Conservation (phyloP, 1,140 invertebrate genomes). For the Ips typographus region DNA sequence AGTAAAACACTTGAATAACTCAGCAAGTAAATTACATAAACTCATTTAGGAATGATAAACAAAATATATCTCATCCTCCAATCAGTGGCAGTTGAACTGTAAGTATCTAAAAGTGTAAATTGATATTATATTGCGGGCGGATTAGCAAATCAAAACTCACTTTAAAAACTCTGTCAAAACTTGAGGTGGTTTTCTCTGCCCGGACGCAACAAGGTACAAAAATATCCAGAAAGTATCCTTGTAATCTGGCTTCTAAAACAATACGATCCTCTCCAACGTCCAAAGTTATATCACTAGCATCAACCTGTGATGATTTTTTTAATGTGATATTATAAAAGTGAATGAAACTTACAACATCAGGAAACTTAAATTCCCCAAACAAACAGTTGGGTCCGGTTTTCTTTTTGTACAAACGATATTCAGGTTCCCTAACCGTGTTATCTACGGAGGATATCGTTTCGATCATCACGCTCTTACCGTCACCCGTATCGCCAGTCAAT, state of each 20-base stretch:
- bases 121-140: too few relatives aligned
- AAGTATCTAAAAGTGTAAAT: slow-evolving; percentile 47
- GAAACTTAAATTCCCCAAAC: slow-evolving; percentile 56
- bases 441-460: slow-evolving; percentile 37
- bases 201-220: slow-evolving; percentile 66
- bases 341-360: slow-evolving; percentile 47
- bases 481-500: slow-evolving; percentile 52
- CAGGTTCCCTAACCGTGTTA: slow-evolving; percentile 43
- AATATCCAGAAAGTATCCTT: slow-evolving; percentile 65
- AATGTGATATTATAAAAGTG: slow-evolving; percentile 8
- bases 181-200: slow-evolving; percentile 59
- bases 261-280: slow-evolving; percentile 73
- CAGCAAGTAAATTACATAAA: too few relatives aligned
- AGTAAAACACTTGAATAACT: too few relatives aligned
- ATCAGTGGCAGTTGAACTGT: slow-evolving; percentile 49
- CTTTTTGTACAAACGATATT: slow-evolving; percentile 52
- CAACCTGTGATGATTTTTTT: slow-evolving; percentile 54
- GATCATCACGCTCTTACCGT: slow-evolving; percentile 42
- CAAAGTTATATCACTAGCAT: slow-evolving; percentile 61
- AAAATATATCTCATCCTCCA: slow-evolving; percentile 31
- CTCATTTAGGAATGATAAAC: too few relatives aligned
- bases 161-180: slow-evolving; percentile 62
- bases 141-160: slow-evolving; percentile 51
- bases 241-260: slow-evolving; percentile 61
- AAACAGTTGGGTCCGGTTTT: slow-evolving; percentile 47